Evolutionary conservation across 2,888 invertebrate genomes (phyloP), one percentile per base, ranked within the genome.

Genomic region (Monochamus alternatus): DNA sequence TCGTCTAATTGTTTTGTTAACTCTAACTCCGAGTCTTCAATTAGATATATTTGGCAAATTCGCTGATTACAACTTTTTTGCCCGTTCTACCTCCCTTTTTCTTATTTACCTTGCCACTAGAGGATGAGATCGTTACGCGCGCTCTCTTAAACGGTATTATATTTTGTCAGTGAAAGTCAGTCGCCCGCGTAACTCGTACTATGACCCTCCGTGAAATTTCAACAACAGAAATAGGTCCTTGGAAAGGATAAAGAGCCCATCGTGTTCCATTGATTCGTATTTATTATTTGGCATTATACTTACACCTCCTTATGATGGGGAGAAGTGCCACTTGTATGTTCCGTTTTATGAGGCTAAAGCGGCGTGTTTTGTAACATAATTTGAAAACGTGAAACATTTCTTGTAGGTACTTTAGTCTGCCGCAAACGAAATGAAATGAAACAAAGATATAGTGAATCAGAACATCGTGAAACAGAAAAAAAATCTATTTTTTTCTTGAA

Each of bases 1-100:
- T 63, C 68, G 70, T 73, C 70, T 78, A 78, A 77, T 77, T 78
- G 71, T 75, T 74, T 80, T 68, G 4, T 30, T 51, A 22, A 47
- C 22, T 5, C 22, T 9, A 65, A 30, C 43, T 44, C 43, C 22
- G 43, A 44, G 5, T 22, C 14, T 51, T 65, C 47, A 47, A 51
- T 44, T 47, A 30, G 30, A 65, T 63, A 63, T 63, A 43, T 63
- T 63, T 44, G 63, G 14, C 63, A 38, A 63, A 38, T 63, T 60
- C n/a, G 43, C 47, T 51, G 47, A 65, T 65, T 65, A 65, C 22
- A 63, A 43, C 43, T 63, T 63, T 63, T 63, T 63, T 22, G 22
- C 22, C 38, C 63, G 14, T 63, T 63, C 43, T 38, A n/a, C 43
- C 43, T 63, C 38, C 22, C 22, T 9, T 38, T 43, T 43, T 22